Evolutionary conservation across 2,113 vertebrate genomes (phyloP).

Genomic region (Prinia subflava): DNA sequence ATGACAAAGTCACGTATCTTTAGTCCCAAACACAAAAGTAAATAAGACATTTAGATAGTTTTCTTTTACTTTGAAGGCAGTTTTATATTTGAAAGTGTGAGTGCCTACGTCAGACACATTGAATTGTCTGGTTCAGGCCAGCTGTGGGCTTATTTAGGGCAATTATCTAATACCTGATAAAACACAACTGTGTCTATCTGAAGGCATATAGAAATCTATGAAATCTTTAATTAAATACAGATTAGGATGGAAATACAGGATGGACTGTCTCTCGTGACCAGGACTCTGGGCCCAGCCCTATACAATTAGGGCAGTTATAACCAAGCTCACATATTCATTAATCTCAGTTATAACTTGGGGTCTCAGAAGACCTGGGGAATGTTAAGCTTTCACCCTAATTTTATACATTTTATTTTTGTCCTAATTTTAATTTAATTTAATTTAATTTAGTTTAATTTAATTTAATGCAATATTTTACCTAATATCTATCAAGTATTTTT

Average conservation of each 20-base stretch:
- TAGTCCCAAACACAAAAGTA: slow-evolving; percentile 60
- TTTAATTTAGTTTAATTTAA: not conserved
- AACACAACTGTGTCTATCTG: not conserved
- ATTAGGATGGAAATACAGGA: not conserved
- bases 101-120: not conserved
- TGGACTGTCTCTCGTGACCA: not conserved
- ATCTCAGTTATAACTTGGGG: not conserved
- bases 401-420: not conserved
- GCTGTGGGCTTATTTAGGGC: not conserved
- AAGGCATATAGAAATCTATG: not conserved
- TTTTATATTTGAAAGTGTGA: slow-evolving; percentile 43
- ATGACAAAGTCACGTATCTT: slow-evolving; percentile 63
- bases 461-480: not conserved
- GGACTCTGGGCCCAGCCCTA: not conserved
- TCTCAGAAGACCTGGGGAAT: not conserved
- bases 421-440: not conserved
- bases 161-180: not conserved
- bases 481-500: not conserved
- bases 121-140: slow-evolving; percentile 16
- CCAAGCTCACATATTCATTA: not conserved
- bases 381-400: not conserved
- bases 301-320: not conserved
- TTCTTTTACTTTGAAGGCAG: slow-evolving; percentile 59
- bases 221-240: not conserved
- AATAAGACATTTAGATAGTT: slow-evolving; percentile 70